These are phyloP conservation scores for Tenodera sinensis DNA, from an alignment of 2,888 invertebrate genomes.

Conservation along the genomic window DNA sequence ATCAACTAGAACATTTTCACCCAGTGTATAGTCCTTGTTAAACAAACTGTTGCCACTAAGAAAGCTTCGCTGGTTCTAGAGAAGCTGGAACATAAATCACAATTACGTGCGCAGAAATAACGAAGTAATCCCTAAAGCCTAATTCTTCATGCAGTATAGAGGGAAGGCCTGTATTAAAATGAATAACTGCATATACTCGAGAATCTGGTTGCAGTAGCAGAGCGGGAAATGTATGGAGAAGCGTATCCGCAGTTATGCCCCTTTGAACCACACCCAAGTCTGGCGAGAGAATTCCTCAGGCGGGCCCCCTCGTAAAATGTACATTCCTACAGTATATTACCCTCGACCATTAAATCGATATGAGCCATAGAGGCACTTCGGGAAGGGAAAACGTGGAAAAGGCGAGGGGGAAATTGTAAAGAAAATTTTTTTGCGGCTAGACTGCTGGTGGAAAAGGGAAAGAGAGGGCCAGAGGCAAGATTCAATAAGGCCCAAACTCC, in stretches of 20 bases:
- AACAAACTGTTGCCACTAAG: too few species aligned
- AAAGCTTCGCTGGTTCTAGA: background rate
- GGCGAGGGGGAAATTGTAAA: background rate
- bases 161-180: background rate
- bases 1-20: too few species aligned
- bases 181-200: background rate
- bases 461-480: background rate
- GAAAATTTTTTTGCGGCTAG: background rate
- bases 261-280: background rate
- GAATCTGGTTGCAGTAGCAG: background rate
- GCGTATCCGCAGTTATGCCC: background rate
- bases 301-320: background rate
- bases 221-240: background rate
- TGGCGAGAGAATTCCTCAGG: background rate
- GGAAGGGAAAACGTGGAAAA: background rate
- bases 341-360: background rate
- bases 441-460: background rate
- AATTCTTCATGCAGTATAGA: background rate
- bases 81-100: background rate
- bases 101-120: background rate
- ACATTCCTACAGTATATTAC: background rate
- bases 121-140: background rate
- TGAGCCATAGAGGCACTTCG: background rate
- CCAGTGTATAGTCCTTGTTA: too few species aligned
- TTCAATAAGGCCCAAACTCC: background rate